Conservation (phyloP, 2,888 invertebrate species). For the Sarcophaga variegata region DNA sequence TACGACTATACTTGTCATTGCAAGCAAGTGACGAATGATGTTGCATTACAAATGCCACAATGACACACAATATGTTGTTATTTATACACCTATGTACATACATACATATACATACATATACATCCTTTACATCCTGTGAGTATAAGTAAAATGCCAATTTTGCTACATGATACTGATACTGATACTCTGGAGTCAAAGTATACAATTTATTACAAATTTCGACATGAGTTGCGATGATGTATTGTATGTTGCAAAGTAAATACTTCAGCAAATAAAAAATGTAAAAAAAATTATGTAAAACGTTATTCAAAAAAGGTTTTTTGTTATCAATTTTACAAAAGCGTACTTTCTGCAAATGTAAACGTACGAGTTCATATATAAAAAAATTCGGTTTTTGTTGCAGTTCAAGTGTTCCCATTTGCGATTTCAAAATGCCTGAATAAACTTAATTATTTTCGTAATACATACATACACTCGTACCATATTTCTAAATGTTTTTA, state of each 20-base stretch:
- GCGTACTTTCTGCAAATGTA: not conserved
- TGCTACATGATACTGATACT: not conserved
- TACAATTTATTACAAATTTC: conserved; percentile 13
- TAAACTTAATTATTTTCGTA: conserved; percentile 38
- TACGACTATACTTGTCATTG: not conserved
- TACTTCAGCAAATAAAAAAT: no score
- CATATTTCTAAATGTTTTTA: no score
- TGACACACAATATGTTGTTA: not conserved
- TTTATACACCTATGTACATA: no score
- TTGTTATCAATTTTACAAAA: not conserved
- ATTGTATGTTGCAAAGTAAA: not conserved
- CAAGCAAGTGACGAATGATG: conserved; percentile 14
- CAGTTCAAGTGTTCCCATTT: conserved; percentile 6
- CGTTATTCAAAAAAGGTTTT: not conserved
- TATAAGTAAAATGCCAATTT: not conserved
- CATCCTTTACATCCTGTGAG: no score
- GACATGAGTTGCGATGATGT: not conserved
- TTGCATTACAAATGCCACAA: not conserved
- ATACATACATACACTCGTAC: conserved; percentile 36
- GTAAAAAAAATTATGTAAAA: not conserved
- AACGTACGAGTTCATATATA: no score
- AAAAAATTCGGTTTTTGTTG: not conserved
- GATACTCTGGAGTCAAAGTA: conserved; percentile 1
- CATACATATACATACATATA: no score
- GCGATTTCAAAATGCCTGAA: conserved; percentile 12